phyloP scores from a whole-genome alignment of 2,797 vertebrate species.

The Eulemur mongoz region DNA sequence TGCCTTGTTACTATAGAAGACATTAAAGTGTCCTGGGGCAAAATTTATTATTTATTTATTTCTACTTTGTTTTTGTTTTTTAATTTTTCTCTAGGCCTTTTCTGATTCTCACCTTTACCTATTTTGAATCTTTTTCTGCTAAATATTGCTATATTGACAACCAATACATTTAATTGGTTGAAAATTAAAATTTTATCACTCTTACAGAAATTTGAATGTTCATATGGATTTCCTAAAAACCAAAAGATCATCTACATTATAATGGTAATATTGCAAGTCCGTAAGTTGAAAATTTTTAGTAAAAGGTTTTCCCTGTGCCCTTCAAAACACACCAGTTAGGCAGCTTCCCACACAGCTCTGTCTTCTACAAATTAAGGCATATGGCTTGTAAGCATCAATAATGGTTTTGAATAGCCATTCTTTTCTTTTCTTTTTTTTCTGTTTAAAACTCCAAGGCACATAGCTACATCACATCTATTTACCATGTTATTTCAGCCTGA shows the following conservation, averaged over 20 bases:
- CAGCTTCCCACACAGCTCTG: background rate
- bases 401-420: background rate
- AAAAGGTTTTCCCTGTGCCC: rapidly evolving
- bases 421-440: background rate
- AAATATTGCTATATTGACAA: background rate
- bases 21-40: background rate
- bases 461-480: slow-evolving; percentile 8
- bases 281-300: background rate
- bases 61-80: background rate
- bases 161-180: background rate
- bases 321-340: background rate
- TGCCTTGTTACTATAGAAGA: background rate
- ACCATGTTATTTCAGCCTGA: slow-evolving; percentile 41
- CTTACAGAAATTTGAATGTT: background rate
- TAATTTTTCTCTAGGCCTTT: background rate
- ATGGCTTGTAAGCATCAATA: background rate
- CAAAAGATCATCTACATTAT: background rate
- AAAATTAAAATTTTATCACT: background rate
- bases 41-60: background rate
- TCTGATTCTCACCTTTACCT: background rate
- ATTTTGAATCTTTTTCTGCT: background rate
- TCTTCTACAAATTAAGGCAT: background rate
- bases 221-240: background rate
- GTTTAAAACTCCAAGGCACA: slow-evolving; percentile 42
- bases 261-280: background rate